Conservation (phyloP, 2,797 vertebrate species). For the Poecile montanus region DNA sequence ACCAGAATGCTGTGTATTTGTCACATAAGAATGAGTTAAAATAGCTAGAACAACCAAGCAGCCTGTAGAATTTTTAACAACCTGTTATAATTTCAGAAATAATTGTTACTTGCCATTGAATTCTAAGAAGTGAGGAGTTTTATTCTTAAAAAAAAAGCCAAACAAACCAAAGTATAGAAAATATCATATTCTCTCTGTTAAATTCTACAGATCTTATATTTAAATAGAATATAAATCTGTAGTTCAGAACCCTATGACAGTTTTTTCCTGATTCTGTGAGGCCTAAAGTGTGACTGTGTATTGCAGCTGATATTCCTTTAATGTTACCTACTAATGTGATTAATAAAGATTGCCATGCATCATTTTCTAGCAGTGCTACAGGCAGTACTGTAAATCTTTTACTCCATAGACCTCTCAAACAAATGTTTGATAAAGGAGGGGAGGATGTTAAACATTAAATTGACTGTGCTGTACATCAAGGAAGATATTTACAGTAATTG, state of each 20-base stretch:
- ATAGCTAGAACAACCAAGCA: neutral
- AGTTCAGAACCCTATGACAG: neutral
- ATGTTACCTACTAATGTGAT: neutral
- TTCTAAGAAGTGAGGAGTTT: neutral
- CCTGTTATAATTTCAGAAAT: neutral
- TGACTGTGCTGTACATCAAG: constrained; percentile 54
- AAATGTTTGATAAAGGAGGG: constrained; percentile 49
- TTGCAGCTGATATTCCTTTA: constrained; percentile 15
- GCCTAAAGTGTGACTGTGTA: neutral
- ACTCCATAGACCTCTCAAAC: constrained; percentile 27
- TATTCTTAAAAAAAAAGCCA: neutral
- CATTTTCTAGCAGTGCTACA: constrained; percentile 41
- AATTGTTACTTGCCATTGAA: neutral
- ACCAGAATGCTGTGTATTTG: neutral
- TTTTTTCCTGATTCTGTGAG: neutral
- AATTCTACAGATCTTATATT: neutral
- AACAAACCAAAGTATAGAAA: neutral
- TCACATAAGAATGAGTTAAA: neutral
- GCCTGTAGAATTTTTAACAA: neutral
- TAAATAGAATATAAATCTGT: neutral
- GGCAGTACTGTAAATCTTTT: constrained; percentile 18
- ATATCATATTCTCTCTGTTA: neutral
- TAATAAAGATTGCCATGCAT: constrained; percentile 41
- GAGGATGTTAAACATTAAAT: constrained; percentile 56
- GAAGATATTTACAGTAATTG: constrained; percentile 52